Percentiles rank a stretch among this genome's conserved stretches.
These are phyloP conservation scores for Nomada fabriciana DNA, from an alignment of 2,888 invertebrate genomes.

Conservation along the genomic window DNA sequence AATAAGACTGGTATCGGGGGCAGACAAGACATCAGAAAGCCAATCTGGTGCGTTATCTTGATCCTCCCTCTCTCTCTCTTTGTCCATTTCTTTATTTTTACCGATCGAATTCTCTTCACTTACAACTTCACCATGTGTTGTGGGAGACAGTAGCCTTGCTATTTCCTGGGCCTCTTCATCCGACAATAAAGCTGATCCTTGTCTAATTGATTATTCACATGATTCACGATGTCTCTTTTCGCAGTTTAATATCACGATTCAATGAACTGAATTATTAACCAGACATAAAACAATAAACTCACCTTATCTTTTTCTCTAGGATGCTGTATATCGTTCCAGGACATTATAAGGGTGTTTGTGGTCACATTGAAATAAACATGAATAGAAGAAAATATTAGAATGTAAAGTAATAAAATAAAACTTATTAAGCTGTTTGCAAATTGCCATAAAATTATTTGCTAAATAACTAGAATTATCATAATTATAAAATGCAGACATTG, in stretches of 20 bases:
- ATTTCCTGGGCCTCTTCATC: slow-evolving; percentile 97
- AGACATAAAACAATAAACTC: slow-evolving; percentile 84
- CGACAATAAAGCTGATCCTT: slow-evolving; percentile 91
- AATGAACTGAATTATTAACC: slow-evolving; percentile 32
- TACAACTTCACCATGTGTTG: slow-evolving; percentile 67
- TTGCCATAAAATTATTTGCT: slow-evolving; percentile 45
- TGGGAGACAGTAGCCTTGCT: slow-evolving; percentile 90
- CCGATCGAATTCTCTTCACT: slow-evolving; percentile 75
- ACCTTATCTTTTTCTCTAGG: slow-evolving; percentile 94
- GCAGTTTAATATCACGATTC: slow-evolving; percentile 30
- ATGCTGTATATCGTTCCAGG: slow-evolving; percentile 86
- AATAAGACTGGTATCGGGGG: slow-evolving; percentile 84
- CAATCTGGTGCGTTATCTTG: slow-evolving; percentile 85
- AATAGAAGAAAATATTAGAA: slow-evolving; percentile 64
- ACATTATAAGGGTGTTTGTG: slow-evolving; percentile 38
- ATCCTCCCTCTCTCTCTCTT: slow-evolving; percentile 84
- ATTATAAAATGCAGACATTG: slow-evolving; percentile 18
- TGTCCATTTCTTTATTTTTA: slow-evolving; percentile 85
- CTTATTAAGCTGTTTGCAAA: slow-evolving; percentile 57
- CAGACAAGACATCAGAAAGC: slow-evolving; percentile 87
- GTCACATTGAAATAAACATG: slow-evolving; percentile 66
- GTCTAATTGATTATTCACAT: slow-evolving; percentile 85
- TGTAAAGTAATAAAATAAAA: slow-evolving; percentile 61
- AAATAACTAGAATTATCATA: slow-evolving; percentile 37
- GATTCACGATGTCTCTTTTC: slow-evolving; percentile 37